Conservation (phyloP, 2,797 vertebrate species). For the Capromys pilorides region DNA sequence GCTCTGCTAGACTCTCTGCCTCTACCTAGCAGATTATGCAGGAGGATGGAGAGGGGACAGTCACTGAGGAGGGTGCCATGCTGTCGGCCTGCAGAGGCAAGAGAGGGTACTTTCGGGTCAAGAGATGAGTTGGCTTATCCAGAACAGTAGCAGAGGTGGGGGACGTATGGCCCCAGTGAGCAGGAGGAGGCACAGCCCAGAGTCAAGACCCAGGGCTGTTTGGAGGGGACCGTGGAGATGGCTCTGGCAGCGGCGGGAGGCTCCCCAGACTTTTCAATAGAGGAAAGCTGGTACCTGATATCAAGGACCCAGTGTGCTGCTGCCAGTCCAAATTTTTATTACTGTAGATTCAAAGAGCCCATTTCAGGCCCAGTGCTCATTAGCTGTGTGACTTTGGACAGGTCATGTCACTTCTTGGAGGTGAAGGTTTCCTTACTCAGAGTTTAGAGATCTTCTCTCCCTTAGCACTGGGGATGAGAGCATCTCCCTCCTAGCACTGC, state of each 20-base stretch:
- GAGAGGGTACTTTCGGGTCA: background rate
- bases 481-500: background rate
- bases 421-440: background rate
- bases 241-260: accelerated
- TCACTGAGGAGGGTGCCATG: background rate
- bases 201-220: background rate
- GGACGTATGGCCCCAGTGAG: background rate
- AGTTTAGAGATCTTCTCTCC: background rate
- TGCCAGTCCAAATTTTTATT: background rate
- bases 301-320: accelerated
- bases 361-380: background rate
- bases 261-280: background rate
- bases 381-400: background rate
- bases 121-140: background rate
- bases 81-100: background rate
- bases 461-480: background rate
- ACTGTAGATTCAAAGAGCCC: background rate
- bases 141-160: background rate
- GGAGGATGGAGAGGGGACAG: background rate
- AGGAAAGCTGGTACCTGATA: background rate
- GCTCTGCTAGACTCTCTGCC: background rate
- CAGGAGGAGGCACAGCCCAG: background rate
- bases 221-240: background rate
- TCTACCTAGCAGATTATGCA: background rate
- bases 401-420: background rate